These are phyloP conservation scores for Corvus cornix DNA, from an alignment of 2,113 vertebrate species.

Conservation along the genomic window DNA sequence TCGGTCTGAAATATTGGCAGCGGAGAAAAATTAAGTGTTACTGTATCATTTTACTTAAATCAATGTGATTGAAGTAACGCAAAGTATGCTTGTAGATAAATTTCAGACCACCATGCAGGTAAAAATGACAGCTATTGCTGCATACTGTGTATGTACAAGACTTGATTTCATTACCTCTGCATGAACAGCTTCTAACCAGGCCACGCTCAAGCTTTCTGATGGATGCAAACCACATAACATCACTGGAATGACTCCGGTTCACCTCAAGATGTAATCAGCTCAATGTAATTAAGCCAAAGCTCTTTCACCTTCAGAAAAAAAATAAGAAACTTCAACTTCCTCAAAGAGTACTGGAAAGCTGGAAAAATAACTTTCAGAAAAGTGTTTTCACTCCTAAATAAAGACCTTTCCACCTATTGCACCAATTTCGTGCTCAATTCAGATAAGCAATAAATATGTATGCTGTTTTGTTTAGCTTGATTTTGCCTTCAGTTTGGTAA, in stretches of 20 bases:
- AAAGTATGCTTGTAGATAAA: neutral
- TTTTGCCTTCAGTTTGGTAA: neutral
- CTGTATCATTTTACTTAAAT: neutral
- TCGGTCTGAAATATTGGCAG: neutral
- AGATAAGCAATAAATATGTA: neutral
- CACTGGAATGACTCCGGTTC: neutral
- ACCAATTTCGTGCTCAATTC: neutral
- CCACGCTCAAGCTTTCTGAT: neutral
- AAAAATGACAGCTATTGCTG: neutral
- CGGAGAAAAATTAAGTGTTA: neutral
- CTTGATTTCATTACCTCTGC: neutral
- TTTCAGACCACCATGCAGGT: neutral
- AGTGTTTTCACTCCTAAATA: neutral
- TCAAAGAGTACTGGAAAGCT: neutral
- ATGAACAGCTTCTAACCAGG: neutral
- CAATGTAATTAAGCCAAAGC: neutral
- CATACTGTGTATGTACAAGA: neutral
- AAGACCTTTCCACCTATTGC: neutral
- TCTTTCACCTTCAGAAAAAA: neutral
- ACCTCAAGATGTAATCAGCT: neutral
- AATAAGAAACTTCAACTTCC: neutral
- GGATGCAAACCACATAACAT: neutral
- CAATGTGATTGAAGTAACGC: neutral
- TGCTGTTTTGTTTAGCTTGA: neutral
- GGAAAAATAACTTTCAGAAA: neutral